A percentile compares a stretch with the other conserved stretches of the same genome.
Evolutionary conservation across 2,113 vertebrate genomes (phyloP).

Genomic region (Rhadina sibilatrix): DNA sequence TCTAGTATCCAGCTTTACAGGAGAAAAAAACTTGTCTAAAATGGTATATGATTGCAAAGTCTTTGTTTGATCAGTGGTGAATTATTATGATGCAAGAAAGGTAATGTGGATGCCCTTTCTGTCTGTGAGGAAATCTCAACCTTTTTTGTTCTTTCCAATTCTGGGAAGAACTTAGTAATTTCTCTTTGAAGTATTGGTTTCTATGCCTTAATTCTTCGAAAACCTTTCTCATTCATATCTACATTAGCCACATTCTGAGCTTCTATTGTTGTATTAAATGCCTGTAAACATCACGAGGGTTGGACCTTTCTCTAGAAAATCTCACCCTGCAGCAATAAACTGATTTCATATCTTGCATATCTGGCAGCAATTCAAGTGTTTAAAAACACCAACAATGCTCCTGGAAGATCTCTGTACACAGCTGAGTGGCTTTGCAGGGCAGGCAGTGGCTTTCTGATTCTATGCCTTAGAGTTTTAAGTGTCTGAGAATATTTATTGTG

Average conservation of each 20-base stretch:
- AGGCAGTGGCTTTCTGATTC: not conserved
- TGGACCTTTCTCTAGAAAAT: not conserved
- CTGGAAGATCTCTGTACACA: not conserved
- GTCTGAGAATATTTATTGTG: not conserved
- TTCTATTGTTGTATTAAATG: not conserved
- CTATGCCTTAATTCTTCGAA: not conserved
- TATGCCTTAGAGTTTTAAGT: not conserved
- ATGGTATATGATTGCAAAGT: not conserved
- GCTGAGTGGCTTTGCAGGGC: not conserved
- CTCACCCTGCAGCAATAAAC: not conserved
- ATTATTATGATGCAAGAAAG: not conserved
- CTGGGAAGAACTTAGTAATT: not conserved
- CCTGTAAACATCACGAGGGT: not conserved
- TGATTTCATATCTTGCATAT: not conserved
- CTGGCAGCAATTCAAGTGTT: not conserved
- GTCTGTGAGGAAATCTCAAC: not conserved
- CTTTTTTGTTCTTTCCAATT: not conserved
- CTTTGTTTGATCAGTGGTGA: not conserved
- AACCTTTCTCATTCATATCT: not conserved
- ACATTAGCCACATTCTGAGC: not conserved
- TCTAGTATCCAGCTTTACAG: not conserved
- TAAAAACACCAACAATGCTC: not conserved
- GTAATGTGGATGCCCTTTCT: not conserved
- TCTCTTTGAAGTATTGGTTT: not conserved
- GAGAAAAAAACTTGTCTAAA: not conserved